phyloP scores from a whole-genome alignment of 2,113 vertebrate genomes.

The Upupa epops region DNA sequence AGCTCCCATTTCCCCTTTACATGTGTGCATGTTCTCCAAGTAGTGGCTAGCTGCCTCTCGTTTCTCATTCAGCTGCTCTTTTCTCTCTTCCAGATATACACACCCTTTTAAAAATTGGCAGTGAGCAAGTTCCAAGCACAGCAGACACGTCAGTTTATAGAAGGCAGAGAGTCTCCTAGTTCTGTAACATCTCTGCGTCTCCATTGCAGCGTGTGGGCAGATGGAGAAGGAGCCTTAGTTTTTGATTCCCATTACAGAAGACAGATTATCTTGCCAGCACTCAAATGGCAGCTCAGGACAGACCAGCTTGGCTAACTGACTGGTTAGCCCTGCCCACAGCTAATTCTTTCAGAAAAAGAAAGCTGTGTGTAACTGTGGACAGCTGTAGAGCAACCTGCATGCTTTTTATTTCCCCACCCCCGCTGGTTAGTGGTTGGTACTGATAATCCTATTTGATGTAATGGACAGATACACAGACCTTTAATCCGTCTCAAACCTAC shows the following conservation, averaged over 20 bases:
- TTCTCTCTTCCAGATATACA: background rate
- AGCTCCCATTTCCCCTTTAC: background rate
- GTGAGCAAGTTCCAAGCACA: accelerated
- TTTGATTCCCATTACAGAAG: slow-evolving; percentile 5
- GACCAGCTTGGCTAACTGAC: background rate
- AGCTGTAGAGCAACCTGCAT: background rate
- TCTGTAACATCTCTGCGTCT: background rate
- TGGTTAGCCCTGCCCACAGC: background rate
- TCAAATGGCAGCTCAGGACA: background rate
- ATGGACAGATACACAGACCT: background rate
- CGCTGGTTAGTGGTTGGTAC: background rate
- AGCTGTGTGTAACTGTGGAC: background rate
- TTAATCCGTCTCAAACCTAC: background rate
- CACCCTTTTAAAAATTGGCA: background rate
- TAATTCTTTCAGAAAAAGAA: background rate
- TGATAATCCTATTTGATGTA: slow-evolving; percentile 15
- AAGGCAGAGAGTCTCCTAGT: background rate
- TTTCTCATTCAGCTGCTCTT: slow-evolving; percentile 28
- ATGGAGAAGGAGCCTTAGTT: background rate
- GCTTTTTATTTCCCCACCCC: background rate
- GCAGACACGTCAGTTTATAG: background rate
- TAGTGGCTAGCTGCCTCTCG: background rate
- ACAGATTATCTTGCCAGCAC: background rate
- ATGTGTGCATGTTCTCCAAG: background rate
- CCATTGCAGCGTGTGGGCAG: accelerated